Percentiles rank a stretch among this genome's conserved stretches.
These are phyloP conservation scores for Phenganax subtilis DNA, from an alignment of 92 coral and sea anemone species.

Conservation along the genomic window DNA sequence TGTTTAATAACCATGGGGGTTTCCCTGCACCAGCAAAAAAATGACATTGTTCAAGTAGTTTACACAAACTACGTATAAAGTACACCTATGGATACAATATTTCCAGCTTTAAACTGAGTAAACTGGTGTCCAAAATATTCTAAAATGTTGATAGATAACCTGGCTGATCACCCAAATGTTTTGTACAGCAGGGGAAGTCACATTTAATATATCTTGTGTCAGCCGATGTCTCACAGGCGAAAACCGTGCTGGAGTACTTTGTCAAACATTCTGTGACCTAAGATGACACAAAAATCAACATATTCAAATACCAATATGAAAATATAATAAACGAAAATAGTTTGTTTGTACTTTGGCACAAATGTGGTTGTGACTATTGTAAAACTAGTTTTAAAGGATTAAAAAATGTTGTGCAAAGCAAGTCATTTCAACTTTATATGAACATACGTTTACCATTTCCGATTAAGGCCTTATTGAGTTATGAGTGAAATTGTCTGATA, in stretches of 20 bases:
- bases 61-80: too few relatives aligned
- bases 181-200: conserved; percentile 80
- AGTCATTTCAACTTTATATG: neutral
- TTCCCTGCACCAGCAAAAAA: conserved; percentile 45
- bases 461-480: neutral
- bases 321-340: neutral
- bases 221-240: conserved; percentile 84
- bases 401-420: neutral
- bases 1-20: conserved; percentile 82
- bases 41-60: neutral
- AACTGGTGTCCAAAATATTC: neutral
- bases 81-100: too few relatives aligned
- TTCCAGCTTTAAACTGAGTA: too few relatives aligned
- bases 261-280: conserved; percentile 52
- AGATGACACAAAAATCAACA: neutral
- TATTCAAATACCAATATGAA: neutral
- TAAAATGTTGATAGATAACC: conserved; percentile 35
- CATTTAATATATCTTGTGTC: conserved; percentile 87
- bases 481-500: neutral
- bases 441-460: neutral
- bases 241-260: conserved; percentile 76
- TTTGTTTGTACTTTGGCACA: conserved; percentile 3
- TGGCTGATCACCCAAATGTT: conserved; percentile 61
- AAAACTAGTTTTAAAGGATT: neutral
- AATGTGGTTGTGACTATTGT: neutral